Percentiles rank a stretch among this genome's conserved stretches.
These are phyloP conservation scores for Calameuta filiformis DNA, from an alignment of 2,888 invertebrate species.

Conservation along the genomic window DNA sequence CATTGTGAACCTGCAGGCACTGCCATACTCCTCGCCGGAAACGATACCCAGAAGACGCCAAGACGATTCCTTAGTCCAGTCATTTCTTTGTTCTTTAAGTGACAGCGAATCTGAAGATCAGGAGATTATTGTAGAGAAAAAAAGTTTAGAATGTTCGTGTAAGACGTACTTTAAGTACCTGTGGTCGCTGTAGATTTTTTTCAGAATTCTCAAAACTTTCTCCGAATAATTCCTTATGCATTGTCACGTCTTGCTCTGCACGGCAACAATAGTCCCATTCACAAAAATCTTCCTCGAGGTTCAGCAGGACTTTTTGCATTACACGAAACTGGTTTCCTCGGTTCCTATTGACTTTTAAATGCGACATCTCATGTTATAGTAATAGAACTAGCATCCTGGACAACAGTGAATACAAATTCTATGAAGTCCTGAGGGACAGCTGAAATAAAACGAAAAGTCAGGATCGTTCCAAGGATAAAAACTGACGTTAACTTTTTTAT, in stretches of 20 bases:
- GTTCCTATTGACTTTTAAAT: constrained; percentile 38
- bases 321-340: constrained; percentile 40
- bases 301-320: constrained; percentile 27
- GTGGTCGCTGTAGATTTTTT: not conserved
- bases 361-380: constrained; percentile 5
- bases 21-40: not conserved
- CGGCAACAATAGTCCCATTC: constrained; percentile 20
- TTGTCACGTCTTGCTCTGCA: not conserved
- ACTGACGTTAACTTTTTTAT: not conserved
- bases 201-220: not conserved
- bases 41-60: not conserved
- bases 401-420: not conserved
- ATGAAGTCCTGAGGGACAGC: not conserved
- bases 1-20: not conserved
- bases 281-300: constrained; percentile 17
- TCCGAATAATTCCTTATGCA: not conserved
- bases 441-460: not conserved
- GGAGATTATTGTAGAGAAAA: not conserved
- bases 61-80: not conserved
- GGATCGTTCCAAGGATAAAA: not conserved
- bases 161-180: not conserved
- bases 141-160: not conserved
- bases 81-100: not conserved
- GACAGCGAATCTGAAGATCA: not conserved
- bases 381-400: not conserved